Base-by-base conservation (phyloP, 2,888 invertebrate genomes). In the Lasioglossum villosulum region DNA sequence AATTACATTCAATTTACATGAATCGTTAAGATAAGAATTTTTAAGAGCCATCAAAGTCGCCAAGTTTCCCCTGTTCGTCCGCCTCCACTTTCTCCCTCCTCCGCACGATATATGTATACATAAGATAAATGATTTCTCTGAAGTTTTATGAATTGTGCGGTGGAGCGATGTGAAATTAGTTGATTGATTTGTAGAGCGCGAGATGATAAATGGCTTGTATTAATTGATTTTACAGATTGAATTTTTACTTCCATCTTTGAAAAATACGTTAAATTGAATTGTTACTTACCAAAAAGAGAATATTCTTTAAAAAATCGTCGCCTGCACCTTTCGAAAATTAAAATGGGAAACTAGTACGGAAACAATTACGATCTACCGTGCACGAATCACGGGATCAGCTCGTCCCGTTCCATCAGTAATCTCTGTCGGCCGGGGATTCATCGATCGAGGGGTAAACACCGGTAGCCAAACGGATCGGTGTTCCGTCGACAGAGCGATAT, bases 401-500 rank as follows among this genome's bases (percentile, higher is more conserved):
- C 27, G 59, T 19, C 2, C 63, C 16, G 16, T 27, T 27, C 16
- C 4, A 12, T 5, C 14, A 4, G 66, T 75, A 84, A 84, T 83
- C 78, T 84, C 78, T n/a, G 39, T 23, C 56, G 27, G 70, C 39
- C 48, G 78, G 56, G 72, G 72, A 76, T 66, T 56, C 70, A 63
- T 68, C 76, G 72, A 48, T 70, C 56, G 52, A 52, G 19, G 39
- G 48, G 82, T 48, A 84, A 82, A 84, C 77, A 84, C 74, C 23
- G 82, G 74, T 75, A 82, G 74, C 74, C 56, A 48, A 59, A 70
- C 5, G 81, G 74, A 84, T 87, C 80, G 72, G 73, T 68, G 72
- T 75, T 30, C 70, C 80, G 75, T 63, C 75, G 68, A 73, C 75
- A 45, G 45, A 74, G 42, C 45, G 71, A 85, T 73, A 78, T 74